Evolutionary conservation across 1,140 invertebrate species (phyloP).

Genomic region (Cephus cinctus): DNA sequence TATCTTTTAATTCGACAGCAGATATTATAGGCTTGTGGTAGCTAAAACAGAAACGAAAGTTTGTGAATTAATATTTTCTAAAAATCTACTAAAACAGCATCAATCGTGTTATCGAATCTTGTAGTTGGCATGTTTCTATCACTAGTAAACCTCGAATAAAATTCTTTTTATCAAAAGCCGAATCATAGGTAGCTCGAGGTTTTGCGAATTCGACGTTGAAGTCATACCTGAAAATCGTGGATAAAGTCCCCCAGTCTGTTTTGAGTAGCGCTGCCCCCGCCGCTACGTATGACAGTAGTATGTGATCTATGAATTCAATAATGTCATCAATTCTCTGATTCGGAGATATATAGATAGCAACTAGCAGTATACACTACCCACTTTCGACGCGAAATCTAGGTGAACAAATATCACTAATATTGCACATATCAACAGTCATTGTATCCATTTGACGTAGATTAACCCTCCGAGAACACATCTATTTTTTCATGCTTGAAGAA

Average conservation of each 20-base stretch:
- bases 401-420: slow-evolving; percentile 1
- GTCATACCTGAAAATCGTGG: slow-evolving; percentile 11
- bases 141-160: slow-evolving; percentile 4
- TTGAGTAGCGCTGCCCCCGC: not conserved
- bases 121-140: not conserved
- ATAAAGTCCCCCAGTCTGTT: not conserved
- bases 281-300: not conserved
- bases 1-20: no score
- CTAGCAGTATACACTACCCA: not conserved
- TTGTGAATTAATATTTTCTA: slow-evolving; percentile 1
- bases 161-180: slow-evolving; percentile 5
- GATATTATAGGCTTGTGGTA: slow-evolving; percentile 11
- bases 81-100: slow-evolving; percentile 5
- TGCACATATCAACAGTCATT: not conserved
- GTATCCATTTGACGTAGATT: not conserved
- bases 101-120: slow-evolving; percentile 5
- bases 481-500: no score
- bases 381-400: not conserved
- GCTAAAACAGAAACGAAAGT: slow-evolving; percentile 4
- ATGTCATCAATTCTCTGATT: slow-evolving; percentile 8
- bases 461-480: no score
- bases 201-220: slow-evolving; percentile 9
- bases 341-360: slow-evolving; percentile 10
- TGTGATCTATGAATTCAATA: slow-evolving; percentile 1
- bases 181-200: not conserved